Evolutionary conservation across 2,797 vertebrate genomes (phyloP).

Genomic region (Pangasius macronema): DNA sequence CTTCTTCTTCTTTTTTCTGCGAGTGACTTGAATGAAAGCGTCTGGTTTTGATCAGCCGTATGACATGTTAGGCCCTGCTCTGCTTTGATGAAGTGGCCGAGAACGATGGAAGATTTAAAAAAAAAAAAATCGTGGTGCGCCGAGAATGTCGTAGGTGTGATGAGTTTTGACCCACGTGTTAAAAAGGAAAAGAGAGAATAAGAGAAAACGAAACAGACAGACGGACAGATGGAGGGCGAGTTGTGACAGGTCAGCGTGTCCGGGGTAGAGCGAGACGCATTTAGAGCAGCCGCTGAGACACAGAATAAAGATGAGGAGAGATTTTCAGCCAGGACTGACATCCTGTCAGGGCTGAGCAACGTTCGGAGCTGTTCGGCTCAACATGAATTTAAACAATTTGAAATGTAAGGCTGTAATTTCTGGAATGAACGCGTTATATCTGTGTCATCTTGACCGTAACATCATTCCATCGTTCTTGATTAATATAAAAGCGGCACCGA

Average conservation of each 20-base stretch:
- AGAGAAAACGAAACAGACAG: not conserved
- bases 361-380: not conserved
- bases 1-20: not conserved
- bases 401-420: not conserved
- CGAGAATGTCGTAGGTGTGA: conserved; percentile 48
- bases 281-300: conserved; percentile 10
- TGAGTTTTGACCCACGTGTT: conserved; percentile 52
- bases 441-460: not conserved
- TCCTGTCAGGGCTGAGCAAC: not conserved
- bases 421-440: not conserved
- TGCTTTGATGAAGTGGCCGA: conserved; percentile 61
- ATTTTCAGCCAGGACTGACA: not conserved
- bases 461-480: not conserved
- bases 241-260: conserved; percentile 12
- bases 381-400: not conserved
- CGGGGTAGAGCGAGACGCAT: not conserved
- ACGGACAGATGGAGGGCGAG: conserved; percentile 26
- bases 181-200: conserved; percentile 6
- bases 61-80: conserved; percentile 57
- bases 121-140: conserved; percentile 25
- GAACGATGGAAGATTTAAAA: conserved; percentile 38
- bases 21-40: conserved; percentile 1
- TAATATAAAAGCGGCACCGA: not conserved
- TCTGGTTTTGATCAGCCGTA: conserved; percentile 60
- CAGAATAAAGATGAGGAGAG: not conserved